These are phyloP conservation scores for Hemitrygon akajei DNA, from an alignment of 2,797 vertebrate species.

Conservation along the genomic window DNA sequence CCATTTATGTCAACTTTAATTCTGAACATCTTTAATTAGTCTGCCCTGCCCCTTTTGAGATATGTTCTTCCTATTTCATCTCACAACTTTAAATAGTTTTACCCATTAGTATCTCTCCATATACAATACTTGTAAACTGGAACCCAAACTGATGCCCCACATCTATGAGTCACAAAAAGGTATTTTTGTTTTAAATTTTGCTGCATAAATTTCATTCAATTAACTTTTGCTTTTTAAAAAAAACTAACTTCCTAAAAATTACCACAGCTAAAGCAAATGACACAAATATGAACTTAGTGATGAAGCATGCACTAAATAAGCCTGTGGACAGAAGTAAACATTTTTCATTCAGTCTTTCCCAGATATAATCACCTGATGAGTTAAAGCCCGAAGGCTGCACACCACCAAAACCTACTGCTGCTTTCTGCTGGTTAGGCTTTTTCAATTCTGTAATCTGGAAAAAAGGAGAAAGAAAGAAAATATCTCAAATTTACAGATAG, in stretches of 20 bases:
- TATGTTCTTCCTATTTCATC: not conserved
- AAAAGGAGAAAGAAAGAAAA: constrained; percentile 40
- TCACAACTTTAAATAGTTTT: not conserved
- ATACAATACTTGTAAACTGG: not conserved
- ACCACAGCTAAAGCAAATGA: not conserved
- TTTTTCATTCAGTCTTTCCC: not conserved
- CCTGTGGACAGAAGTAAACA: not conserved
- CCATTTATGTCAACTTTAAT: not conserved
- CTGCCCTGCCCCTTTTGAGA: not conserved
- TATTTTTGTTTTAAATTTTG: not conserved
- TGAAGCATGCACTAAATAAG: not conserved
- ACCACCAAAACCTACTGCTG: constrained; percentile 54
- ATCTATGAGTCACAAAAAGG: not conserved
- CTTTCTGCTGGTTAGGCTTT: constrained; percentile 47
- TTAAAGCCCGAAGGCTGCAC: constrained; percentile 52
- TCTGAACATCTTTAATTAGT: not conserved
- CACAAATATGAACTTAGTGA: not conserved
- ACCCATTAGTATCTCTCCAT: not conserved
- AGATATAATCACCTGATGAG: constrained; percentile 58
- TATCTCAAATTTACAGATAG: not conserved
- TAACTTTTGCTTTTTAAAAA: not conserved
- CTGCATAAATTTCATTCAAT: not conserved
- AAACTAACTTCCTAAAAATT: not conserved
- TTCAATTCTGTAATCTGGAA: constrained; percentile 67
- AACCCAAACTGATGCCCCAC: not conserved